Evolutionary conservation across 2,888 invertebrate genomes (phyloP), one percentile per base, ranked within the genome.

Genomic region (Mantis religiosa): DNA sequence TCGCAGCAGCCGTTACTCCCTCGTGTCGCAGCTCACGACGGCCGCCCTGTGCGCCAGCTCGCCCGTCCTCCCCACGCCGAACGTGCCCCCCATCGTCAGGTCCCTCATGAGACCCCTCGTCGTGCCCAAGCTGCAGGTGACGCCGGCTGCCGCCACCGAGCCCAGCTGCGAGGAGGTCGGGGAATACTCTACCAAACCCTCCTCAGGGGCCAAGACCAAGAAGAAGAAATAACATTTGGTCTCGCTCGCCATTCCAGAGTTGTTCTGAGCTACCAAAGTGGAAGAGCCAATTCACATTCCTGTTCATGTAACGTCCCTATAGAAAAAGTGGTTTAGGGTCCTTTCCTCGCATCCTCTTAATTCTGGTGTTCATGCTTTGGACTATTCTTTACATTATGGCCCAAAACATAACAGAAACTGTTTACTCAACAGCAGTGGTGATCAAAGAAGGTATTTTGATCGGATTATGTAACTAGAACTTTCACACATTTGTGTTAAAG

Each of bases 41-140:
- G 95, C 95, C 1, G 95, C 95, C 1, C 93, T 95, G 25, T 95
- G 95, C 92, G 95, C 95, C 82, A 95, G 95, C 91, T 94, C 95
- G 88, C 95, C 95, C 3, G 95, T 94, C 47, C 93, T 95, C 90
- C 95, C 95, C 28, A 92, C 93, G 82, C 93, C 93, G n/a, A 92
- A 92, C 41, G 93, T 94, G 2, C 94, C 95, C n/a, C 94, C 95
- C 6, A 93, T 94, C 87, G 94, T 95, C 85, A 95, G 95, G 91
- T 95, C 94, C 87, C 93, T 95, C 28, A 93, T 95, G 81, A 93
- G 95, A 85, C 95, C 95, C 2, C 92, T 95, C 83, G 94, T 94
- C 86, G 95, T 95, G 71, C 95, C 93, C n/a, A 83, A 84, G 25
- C 30, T 88, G 85, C 88, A 89, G 82, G 89, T 89, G 83, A 89